Base-by-base conservation (phyloP, 2,888 invertebrate genomes). In the Dolomedes plantarius region DNA sequence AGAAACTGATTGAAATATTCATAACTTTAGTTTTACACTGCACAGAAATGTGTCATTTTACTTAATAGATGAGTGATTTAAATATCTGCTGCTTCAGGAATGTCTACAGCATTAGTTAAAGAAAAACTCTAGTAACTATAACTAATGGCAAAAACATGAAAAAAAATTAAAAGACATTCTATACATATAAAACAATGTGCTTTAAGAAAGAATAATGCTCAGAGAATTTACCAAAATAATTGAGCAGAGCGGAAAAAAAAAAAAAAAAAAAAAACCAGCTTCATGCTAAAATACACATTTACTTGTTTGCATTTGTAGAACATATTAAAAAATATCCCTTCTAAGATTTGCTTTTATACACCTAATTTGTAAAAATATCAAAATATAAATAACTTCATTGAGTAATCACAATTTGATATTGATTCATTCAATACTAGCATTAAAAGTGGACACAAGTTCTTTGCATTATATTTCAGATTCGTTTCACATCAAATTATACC, bases 321-420 rank as follows among this genome's bases (percentile, higher is more conserved):
- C 56, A 56, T 56, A 56, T 56, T 56, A 19, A 56, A 56, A 56
- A 56, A 56, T 56, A 56, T 56, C 23, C 56, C 19, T 6, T 56
- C 56, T 56, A 56, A 19, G 23, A 23, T 56, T 56, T 56, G 1
- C 16, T 23, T 56, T 56, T 56, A 23, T 56, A 56, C 56, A 56
- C 56, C 56, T 56, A 56, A 56, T 56, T 56, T 56, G 56, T 56
- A 56, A 56, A 56, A 56, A 56, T 56, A 56, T 56, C 56, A 56
- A 56, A 56, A 56, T 56, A 56, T 56, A 56, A 56, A 56, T 19
- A 56, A 56, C 23, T 56, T 56, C 56, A 19, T 56, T 23, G 23
- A 56, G 19, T 36, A 56, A 56, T 56, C 56, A 56, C 56, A 56
- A 56, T 56, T 56, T 56, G 56, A 56, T 56, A 56, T 56, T 16